These are phyloP conservation scores for Uloborus plumipes DNA, from an alignment of 2,888 invertebrate genomes.

Conservation along the genomic window DNA sequence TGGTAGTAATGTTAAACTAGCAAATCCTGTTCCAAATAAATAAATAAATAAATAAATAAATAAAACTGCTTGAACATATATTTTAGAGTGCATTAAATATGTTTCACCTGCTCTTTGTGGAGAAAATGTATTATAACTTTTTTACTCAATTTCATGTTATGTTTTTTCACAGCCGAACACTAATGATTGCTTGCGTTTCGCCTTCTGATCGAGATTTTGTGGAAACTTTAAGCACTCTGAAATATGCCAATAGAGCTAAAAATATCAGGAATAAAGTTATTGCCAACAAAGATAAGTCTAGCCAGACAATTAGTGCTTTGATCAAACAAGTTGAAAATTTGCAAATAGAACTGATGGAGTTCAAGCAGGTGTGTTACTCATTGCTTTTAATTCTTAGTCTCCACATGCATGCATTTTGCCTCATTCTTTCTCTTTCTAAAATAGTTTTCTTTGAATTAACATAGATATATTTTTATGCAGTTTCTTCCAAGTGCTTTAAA, in stretches of 20 bases:
- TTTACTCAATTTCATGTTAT: neutral
- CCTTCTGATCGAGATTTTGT: slow-evolving; percentile 98
- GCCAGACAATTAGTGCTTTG: slow-evolving; percentile 87
- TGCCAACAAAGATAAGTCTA: slow-evolving; percentile 71
- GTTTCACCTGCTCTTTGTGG: neutral
- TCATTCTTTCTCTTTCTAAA: no score
- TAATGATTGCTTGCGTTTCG: slow-evolving; percentile 99
- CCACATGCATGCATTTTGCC: no score
- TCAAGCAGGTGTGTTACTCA: slow-evolving; percentile 78
- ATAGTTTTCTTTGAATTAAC: no score
- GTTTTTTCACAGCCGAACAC: slow-evolving; percentile 81
- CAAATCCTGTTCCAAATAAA: no score
- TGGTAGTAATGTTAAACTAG: neutral
- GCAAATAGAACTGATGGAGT: slow-evolving; percentile 91
- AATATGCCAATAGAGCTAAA: slow-evolving; percentile 96
- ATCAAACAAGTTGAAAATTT: slow-evolving; percentile 89
- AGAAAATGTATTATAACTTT: neutral
- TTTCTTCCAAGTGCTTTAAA: no score
- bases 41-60: no score
- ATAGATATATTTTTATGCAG: no score
- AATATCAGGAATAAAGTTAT: slow-evolving; percentile 91
- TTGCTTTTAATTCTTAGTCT: neutral
- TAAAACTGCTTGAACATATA: neutral
- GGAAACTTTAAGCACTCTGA: slow-evolving; percentile 97
- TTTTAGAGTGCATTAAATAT: neutral